These are phyloP conservation scores for Tetropium fuscum DNA, from an alignment of 2,888 invertebrate genomes.

Conservation along the genomic window DNA sequence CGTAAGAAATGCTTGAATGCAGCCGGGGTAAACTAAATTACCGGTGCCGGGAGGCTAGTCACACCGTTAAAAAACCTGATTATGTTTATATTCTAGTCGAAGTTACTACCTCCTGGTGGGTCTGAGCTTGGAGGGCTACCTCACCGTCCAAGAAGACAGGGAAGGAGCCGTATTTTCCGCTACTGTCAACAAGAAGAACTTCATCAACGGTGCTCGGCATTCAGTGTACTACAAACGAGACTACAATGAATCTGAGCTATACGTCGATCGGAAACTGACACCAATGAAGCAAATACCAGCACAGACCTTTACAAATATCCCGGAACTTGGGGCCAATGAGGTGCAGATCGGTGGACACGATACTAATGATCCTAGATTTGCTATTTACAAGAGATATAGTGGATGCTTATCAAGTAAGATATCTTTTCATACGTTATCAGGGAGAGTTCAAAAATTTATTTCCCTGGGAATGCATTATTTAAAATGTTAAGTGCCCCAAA, in stretches of 20 bases:
- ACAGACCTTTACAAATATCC: conserved; percentile 76
- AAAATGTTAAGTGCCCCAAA: too few relatives aligned
- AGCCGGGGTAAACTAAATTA: too few relatives aligned
- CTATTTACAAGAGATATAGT: conserved; percentile 87
- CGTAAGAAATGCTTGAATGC: too few relatives aligned
- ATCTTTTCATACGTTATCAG: too few relatives aligned
- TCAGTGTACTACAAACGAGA: conserved; percentile 79
- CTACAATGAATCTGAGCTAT: conserved; percentile 76
- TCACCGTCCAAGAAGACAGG: conserved; percentile 88
- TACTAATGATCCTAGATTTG: conserved; percentile 84
- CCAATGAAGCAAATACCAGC: conserved; percentile 77
- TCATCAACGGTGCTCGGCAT: conserved; percentile 85
- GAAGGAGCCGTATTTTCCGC: conserved; percentile 81
- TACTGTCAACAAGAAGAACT: conserved; percentile 81
- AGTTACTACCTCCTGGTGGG: conserved; percentile 88
- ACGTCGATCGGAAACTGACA: conserved; percentile 83
- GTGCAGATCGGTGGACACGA: conserved; percentile 90
- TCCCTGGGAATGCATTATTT: too few relatives aligned
- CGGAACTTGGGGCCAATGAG: conserved; percentile 80
- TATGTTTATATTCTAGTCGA: conserved; percentile 70
- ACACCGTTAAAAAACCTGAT: too few relatives aligned
- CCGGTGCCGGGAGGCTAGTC: too few relatives aligned
- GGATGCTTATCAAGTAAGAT: conserved; percentile 89
- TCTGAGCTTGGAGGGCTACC: conserved; percentile 84
- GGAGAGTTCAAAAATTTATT: too few relatives aligned